Conservation (phyloP, 2,888 invertebrate species). For the Alsophila aescularia region DNA sequence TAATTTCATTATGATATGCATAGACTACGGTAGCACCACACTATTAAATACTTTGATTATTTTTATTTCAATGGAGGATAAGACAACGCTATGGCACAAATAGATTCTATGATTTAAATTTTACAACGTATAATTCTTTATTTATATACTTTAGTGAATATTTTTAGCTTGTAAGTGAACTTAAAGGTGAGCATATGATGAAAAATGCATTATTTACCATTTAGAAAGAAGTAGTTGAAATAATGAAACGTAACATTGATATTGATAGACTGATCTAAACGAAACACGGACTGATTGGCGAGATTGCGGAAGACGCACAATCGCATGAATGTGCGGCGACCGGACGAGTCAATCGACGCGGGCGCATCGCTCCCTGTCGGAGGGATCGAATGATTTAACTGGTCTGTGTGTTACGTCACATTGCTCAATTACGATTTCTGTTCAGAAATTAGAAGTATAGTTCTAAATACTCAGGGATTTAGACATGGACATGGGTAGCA, state of each 20-base stretch:
- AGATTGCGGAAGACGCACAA: slow-evolving; percentile 67
- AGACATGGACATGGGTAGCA: too few relatives aligned
- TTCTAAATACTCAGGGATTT: neutral
- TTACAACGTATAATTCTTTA: too few relatives aligned
- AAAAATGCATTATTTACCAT: too few relatives aligned
- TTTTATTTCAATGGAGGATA: too few relatives aligned
- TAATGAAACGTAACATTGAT: slow-evolving; percentile 2
- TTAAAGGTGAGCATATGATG: too few relatives aligned
- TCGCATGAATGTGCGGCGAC: slow-evolving; percentile 55
- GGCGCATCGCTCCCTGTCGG: slow-evolving; percentile 67
- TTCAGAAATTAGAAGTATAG: slow-evolving; percentile 13
- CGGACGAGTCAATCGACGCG: slow-evolving; percentile 79
- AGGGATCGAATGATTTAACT: slow-evolving; percentile 41
- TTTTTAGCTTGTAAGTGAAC: too few relatives aligned
- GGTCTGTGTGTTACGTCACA: slow-evolving; percentile 37
- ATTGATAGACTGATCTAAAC: slow-evolving; percentile 10
- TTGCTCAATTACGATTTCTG: slow-evolving; percentile 19
- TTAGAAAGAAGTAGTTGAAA: neutral
- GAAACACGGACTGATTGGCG: slow-evolving; percentile 33
- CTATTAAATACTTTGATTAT: too few relatives aligned
- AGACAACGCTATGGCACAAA: too few relatives aligned
- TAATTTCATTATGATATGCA: too few relatives aligned
- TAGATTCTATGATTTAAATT: too few relatives aligned
- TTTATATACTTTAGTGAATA: too few relatives aligned
- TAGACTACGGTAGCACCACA: too few relatives aligned